phyloP scores from a whole-genome alignment of 2,797 vertebrate genomes.

The Ataeniobius toweri region DNA sequence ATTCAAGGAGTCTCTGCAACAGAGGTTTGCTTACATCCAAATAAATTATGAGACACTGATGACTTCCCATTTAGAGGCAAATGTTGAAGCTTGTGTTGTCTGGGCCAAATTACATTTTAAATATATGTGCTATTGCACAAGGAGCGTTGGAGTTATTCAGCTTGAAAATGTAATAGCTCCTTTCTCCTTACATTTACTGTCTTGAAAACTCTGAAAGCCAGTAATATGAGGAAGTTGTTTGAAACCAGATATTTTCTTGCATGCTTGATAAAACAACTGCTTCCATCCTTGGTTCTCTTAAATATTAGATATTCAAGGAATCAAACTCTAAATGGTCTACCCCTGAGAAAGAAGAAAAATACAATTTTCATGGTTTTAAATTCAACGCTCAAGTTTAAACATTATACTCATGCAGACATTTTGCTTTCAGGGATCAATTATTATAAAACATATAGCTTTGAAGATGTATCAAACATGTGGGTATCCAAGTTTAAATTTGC shows the following conservation, averaged over 20 bases:
- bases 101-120: slow-evolving; percentile 25
- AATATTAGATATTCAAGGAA: slow-evolving; percentile 1
- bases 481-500: no score
- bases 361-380: background rate
- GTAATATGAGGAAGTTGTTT: slow-evolving; percentile 12
- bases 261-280: slow-evolving; percentile 15
- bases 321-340: background rate
- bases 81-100: slow-evolving; percentile 14
- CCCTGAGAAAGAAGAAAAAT: slow-evolving; percentile 5
- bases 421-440: no score
- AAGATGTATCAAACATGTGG: no score
- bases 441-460: no score
- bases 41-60: slow-evolving; percentile 3
- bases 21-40: background rate
- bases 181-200: slow-evolving; percentile 11
- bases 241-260: slow-evolving; percentile 11
- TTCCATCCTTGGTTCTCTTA: slow-evolving; percentile 7
- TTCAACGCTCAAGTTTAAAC: background rate
- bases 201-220: slow-evolving; percentile 19
- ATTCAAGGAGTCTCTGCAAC: slow-evolving; percentile 18
- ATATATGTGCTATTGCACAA: background rate
- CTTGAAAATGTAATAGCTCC: slow-evolving; percentile 20
- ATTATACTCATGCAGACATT: background rate
- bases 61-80: slow-evolving; percentile 10
- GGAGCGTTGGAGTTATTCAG: slow-evolving; percentile 12